Evolutionary conservation across 2,888 invertebrate genomes (phyloP), one percentile per base, ranked within the genome.

Genomic region (Sepioteuthis lessoniana): DNA sequence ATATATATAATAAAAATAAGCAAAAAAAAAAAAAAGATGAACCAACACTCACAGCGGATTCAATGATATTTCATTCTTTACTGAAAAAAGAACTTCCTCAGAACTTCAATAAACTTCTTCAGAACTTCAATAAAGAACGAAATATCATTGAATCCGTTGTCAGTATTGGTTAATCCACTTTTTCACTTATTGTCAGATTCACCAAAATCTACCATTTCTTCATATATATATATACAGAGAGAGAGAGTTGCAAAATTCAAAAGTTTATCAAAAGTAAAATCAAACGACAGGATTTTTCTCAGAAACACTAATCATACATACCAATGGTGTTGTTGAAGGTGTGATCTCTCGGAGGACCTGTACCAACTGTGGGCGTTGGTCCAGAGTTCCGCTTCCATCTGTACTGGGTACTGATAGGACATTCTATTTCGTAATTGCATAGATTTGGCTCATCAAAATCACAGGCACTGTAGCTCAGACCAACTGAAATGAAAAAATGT

Each of bases 381-480:
- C 50, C 50, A 16, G n/a, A 37, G 55, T 8, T 35, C n/a, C 93
- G 38, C 10, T 55, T 46, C 93, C 93, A 93, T 16, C 25, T 93
- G n/a, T 46, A 93, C 8, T 93, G 50, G 2, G 93, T 93, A 35
- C 19, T 55, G 13, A 37, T 25, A 10, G 47, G 25, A 50, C 93
- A 93, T 7, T 55, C 55, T 21, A 93, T 55, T 37, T 46, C 13
- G 25, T 93, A 93, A 47, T 35, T 35, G 28, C 93, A 93, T 37
- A 93, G 1, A 47, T 93, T 93, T n/a, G 93, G 93, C 19, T 93
- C 93, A 37, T 93, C 50, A 93, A 93, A 93, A 93, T 50, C n/a
- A 47, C 93, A 93, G 0, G 10, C 50, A 50, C 7, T 35, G 31
- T 37, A 47, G 8, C 3, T n/a, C 93, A 93, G 5, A 55, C 93